Conservation (phyloP, 1,140 invertebrate genomes). For the Neuroterus valhalla region DNA sequence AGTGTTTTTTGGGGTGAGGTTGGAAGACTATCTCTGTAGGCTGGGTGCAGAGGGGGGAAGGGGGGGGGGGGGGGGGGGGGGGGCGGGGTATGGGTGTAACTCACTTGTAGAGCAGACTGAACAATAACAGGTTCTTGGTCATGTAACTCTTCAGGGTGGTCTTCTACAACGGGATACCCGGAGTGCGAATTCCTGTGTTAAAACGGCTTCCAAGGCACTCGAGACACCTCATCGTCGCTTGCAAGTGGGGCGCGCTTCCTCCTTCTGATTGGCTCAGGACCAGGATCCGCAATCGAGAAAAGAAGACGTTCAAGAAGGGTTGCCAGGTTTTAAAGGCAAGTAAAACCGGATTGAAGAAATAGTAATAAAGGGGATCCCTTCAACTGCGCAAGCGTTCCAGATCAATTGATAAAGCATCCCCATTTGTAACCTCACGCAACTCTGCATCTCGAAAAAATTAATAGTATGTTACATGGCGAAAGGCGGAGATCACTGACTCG, state of each 20-base stretch:
- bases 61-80: no score
- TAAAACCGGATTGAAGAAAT: background rate
- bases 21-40: no score
- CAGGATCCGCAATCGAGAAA: constrained; percentile 41
- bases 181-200: constrained; percentile 58
- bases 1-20: no score
- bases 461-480: no score
- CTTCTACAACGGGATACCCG: constrained; percentile 63
- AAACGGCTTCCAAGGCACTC: constrained; percentile 57
- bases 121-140: constrained; percentile 60
- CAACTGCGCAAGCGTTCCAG: background rate
- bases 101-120: constrained; percentile 9
- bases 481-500: no score
- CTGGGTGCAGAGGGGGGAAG: no score
- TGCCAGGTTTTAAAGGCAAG: constrained; percentile 22
- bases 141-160: constrained; percentile 68
- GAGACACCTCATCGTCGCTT: constrained; percentile 51
- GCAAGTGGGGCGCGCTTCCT: background rate
- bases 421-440: no score
- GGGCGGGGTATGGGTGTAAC: background rate
- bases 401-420: no score
- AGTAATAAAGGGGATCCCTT: background rate
- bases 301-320: constrained; percentile 43
- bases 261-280: no score
- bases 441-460: no score